Evolutionary conservation across 2,113 vertebrate species (phyloP), one percentile per base, ranked within the genome.

Genomic region (Cettia cetti): DNA sequence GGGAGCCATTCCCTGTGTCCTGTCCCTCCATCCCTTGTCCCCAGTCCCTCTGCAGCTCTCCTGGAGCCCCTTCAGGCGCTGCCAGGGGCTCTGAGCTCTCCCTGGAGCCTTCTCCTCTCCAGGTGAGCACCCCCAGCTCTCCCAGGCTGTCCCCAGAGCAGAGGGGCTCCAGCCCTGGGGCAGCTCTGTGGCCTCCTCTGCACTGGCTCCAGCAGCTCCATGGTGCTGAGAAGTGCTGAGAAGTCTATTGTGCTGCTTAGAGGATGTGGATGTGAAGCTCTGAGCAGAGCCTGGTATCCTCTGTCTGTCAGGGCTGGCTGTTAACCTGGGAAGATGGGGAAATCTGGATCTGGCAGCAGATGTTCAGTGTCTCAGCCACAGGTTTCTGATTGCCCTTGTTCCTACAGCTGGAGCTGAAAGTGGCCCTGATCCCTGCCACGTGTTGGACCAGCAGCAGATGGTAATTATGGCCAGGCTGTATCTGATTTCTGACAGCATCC

Each of bases 401-500:
- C 1, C 0, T 23, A 3, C 0, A 0, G 17, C 13, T 39, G 0
- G 0, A 31, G 78, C 30, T 20, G 65, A 71, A 74, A 6, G 47
- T 54, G 60, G 72, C 37, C 24, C 47, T 1, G 11, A 9, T 57
- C 23, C 44, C 59, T 26, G 15, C 28, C 0, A 1, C 47, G 0
- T 16, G 45, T 24, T 65, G 19, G 15, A 69, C 61, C 78, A 68
- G 65, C 65, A 35, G 74, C 0, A 26, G 22, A 4, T 42, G 70
- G 35, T 37, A 31, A 24, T 40, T 72, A 20, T 5, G 39, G 77
- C 28, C 50, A 9, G 50, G 10, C 54, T 35, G 35, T 56, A 31
- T 59, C 71, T 83, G 80, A 53, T 53, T 61, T 65, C 83, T 83
- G 60, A 56, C 50, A 63, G n/a, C 54, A 37, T 72, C 68, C 54